Base-by-base conservation (phyloP, 2,113 vertebrate species). In the Lepidothrix coronata region DNA sequence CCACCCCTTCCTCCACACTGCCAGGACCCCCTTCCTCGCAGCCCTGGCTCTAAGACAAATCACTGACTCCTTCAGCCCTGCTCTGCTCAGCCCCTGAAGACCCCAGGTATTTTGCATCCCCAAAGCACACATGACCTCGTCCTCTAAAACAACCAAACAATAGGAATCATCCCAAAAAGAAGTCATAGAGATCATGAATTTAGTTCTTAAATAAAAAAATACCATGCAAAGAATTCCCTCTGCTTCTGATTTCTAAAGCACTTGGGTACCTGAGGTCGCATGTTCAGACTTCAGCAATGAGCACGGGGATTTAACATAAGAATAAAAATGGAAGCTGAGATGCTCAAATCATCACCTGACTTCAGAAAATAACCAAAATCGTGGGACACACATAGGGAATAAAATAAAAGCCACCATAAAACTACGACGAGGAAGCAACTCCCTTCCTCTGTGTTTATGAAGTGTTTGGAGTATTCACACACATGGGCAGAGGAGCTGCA, bases 371-470 rank as follows among this genome's bases (percentile, higher is more conserved):
- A 30, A 54, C 24, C 65, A n/a, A 39, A 63, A 68, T 14, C 4
- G 91, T 1, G 44, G 78, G 35, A 54, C 23, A 28, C 0, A 2
- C 37, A 31, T 0, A 0, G 41, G 37, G 63, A 77, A 31, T 23
- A 49, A 52, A 74, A 37, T 4, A 59, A 82, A 63, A 28, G 4
- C 33, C 48, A 58, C 28, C 57, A 43, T 0, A 31, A 51, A 67
- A 43, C 48, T 41, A 30, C 4, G 0, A 19, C n/a, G 10, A 5
- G 7, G 61, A 46, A 78, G 57, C 28, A 67, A 21, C 14, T 14
- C 2, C n/a, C 9, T 23, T 11, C n/a, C 41, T 46, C 54, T 31
- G 37, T 2, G 43, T 2, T 12, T 5, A 15, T 0, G 1, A 28
- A 8, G 5, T 2, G n/a, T 18, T 15, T 11, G 59, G 13, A 52